These are phyloP conservation scores for Lerema accius DNA, from an alignment of 1,140 invertebrate species.

Conservation along the genomic window DNA sequence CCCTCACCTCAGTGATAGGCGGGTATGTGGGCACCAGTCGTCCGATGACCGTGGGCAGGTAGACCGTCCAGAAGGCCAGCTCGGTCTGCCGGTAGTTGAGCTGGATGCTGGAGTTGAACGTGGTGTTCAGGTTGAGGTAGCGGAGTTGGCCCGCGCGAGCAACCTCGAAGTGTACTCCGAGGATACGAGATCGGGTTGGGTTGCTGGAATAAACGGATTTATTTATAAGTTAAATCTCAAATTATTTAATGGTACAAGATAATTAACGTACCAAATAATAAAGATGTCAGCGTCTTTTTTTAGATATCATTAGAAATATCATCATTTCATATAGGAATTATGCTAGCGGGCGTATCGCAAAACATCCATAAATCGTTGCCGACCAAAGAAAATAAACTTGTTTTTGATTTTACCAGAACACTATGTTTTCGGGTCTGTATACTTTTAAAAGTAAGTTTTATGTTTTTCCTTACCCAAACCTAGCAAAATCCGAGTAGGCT, in stretches of 20 bases:
- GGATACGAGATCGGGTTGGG: slow-evolving; percentile 92
- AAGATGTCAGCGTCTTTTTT: too few species aligned
- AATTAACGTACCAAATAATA: too few species aligned
- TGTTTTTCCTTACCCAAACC: slow-evolving; percentile 93
- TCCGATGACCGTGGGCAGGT: slow-evolving; percentile 93
- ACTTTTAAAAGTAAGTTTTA: too few species aligned
- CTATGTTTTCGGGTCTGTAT: too few species aligned
- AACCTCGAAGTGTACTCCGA: slow-evolving; percentile 91
- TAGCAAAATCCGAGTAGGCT: slow-evolving; percentile 95
- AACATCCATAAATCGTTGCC: too few species aligned
- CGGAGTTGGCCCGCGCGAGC: slow-evolving; percentile 88
- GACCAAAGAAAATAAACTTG: too few species aligned
- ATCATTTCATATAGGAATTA: too few species aligned
- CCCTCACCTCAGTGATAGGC: slow-evolving; percentile 91
- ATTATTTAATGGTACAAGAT: too few species aligned
- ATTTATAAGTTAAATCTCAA: too few species aligned
- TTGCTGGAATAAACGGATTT: slow-evolving; percentile 84
- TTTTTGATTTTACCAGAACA: too few species aligned
- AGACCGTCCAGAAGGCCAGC: slow-evolving; percentile 95
- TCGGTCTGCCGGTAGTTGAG: slow-evolving; percentile 95
- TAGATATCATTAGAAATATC: too few species aligned
- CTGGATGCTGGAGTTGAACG: slow-evolving; percentile 93
- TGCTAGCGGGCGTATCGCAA: too few species aligned
- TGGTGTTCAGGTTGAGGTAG: slow-evolving; percentile 95
- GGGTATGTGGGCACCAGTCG: slow-evolving; percentile 93